phyloP scores from a whole-genome alignment of 2,888 invertebrate genomes.

The Chaetogeoica ovagalla region DNA sequence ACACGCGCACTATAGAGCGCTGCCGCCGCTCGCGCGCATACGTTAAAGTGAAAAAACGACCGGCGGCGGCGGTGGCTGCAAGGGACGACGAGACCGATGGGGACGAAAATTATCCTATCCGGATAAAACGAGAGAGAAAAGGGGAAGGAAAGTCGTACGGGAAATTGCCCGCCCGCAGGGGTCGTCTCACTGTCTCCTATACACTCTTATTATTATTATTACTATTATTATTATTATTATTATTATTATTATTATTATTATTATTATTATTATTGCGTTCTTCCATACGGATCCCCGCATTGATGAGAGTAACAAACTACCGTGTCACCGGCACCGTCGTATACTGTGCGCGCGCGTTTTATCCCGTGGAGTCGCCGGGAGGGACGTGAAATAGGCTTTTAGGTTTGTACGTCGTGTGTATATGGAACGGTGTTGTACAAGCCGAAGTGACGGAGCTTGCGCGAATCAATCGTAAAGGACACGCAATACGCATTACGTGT shows the following conservation, averaged over 20 bases:
- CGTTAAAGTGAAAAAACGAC: too few species aligned
- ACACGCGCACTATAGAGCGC: too few species aligned
- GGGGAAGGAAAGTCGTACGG: not conserved
- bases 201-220: too few species aligned
- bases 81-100: constrained; percentile 4
- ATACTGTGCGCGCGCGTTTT: too few species aligned
- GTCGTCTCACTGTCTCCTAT: too few species aligned
- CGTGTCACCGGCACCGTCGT: too few species aligned
- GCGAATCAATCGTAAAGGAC: constrained; percentile 33
- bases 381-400: constrained; percentile 39
- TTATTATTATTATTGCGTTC: too few species aligned
- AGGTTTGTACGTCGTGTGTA: constrained; percentile 37
- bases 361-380: not conserved
- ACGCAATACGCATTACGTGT: not conserved
- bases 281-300: constrained; percentile 24
- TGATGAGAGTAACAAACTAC: constrained; percentile 35
- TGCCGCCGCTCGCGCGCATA: too few species aligned
- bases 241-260: too few species aligned
- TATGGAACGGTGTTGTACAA: not conserved
- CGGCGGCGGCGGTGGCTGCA: too few species aligned
- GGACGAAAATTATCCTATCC: constrained; percentile 41
- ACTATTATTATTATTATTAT: too few species aligned
- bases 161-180: not conserved
- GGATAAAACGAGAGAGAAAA: not conserved
- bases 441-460: not conserved